phyloP scores from a whole-genome alignment of 1,140 invertebrate genomes.

The Aphelinus certus region DNA sequence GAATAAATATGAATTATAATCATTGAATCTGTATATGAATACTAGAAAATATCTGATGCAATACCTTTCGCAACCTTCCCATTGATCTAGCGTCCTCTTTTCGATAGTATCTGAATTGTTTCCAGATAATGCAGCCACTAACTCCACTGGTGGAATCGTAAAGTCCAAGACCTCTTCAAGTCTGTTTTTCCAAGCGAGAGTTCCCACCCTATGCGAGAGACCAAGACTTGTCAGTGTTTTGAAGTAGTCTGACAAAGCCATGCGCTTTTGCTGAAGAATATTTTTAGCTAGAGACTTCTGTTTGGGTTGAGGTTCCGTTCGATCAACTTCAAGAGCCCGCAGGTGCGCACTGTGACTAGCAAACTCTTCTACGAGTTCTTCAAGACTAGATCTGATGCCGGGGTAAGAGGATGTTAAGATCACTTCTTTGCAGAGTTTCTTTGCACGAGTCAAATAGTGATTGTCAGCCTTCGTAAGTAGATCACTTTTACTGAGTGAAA shows the following conservation, averaged over 20 bases:
- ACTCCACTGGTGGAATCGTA: slow-evolving; percentile 70
- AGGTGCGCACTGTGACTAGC: slow-evolving; percentile 73
- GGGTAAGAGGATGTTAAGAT: slow-evolving; percentile 69
- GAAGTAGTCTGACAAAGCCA: slow-evolving; percentile 85
- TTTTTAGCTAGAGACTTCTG: slow-evolving; percentile 83
- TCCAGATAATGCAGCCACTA: slow-evolving; percentile 65
- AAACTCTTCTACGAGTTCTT: slow-evolving; percentile 72
- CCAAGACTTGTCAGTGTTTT: slow-evolving; percentile 78
- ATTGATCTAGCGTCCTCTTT: slow-evolving; percentile 66
- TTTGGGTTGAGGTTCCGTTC: slow-evolving; percentile 73
- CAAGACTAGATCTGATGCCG: slow-evolving; percentile 69
- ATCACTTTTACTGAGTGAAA: slow-evolving; percentile 18
- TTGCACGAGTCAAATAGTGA: slow-evolving; percentile 64
- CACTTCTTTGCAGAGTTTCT: slow-evolving; percentile 71
- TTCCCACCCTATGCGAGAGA: slow-evolving; percentile 82
- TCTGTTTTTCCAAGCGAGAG: slow-evolving; percentile 61
- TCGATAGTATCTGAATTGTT: slow-evolving; percentile 27
- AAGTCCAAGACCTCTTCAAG: slow-evolving; percentile 56
- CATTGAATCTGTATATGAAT: not conserved
- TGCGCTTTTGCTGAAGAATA: slow-evolving; percentile 85
- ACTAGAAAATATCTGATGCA: slow-evolving; percentile 50
- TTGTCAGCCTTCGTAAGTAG: slow-evolving; percentile 51
- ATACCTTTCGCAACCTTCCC: slow-evolving; percentile 81
- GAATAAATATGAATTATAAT: not conserved
- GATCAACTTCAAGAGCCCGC: slow-evolving; percentile 73